A percentile compares a stretch with the other conserved stretches of the same genome.
Conservation (phyloP, 2,113 vertebrate species). For the Paradoxurus hermaphroditus region DNA sequence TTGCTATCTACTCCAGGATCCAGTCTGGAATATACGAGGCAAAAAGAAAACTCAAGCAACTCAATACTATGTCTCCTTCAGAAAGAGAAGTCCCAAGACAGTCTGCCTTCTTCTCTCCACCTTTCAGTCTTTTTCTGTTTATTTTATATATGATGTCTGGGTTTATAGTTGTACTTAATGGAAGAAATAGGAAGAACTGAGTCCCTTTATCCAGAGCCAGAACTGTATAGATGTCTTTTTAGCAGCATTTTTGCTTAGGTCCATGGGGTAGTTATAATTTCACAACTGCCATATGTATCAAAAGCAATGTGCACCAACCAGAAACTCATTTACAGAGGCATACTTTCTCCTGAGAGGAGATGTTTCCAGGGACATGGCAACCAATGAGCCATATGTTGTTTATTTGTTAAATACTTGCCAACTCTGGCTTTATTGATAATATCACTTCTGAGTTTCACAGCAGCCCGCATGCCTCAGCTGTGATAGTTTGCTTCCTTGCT, state of each 20-base stretch:
- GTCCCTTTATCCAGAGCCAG: neutral
- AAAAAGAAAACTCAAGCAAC: neutral
- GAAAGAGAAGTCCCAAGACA: neutral
- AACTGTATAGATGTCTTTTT: neutral
- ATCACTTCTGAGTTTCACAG: constrained; percentile 60
- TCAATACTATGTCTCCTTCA: neutral
- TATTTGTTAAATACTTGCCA: constrained; percentile 69
- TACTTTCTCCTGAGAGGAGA: constrained; percentile 1
- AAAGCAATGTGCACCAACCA: constrained; percentile 1
- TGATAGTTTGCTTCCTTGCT: constrained; percentile 57
- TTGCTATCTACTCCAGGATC: neutral
- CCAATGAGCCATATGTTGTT: constrained; percentile 66
- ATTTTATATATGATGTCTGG: neutral
- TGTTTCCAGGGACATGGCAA: constrained; percentile 55
- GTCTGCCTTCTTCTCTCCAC: neutral
- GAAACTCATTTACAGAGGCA: constrained; percentile 33
- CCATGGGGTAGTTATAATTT: neutral
- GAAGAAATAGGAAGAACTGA: neutral
- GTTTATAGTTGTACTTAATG: neutral
- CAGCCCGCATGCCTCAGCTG: constrained; percentile 62
- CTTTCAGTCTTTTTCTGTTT: neutral
- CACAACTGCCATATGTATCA: neutral
- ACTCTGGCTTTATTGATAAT: constrained; percentile 72
- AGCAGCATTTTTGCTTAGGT: neutral
- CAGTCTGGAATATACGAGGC: neutral